phyloP scores from a whole-genome alignment of 1,140 invertebrate species.

The Drosophila subobscura region DNA sequence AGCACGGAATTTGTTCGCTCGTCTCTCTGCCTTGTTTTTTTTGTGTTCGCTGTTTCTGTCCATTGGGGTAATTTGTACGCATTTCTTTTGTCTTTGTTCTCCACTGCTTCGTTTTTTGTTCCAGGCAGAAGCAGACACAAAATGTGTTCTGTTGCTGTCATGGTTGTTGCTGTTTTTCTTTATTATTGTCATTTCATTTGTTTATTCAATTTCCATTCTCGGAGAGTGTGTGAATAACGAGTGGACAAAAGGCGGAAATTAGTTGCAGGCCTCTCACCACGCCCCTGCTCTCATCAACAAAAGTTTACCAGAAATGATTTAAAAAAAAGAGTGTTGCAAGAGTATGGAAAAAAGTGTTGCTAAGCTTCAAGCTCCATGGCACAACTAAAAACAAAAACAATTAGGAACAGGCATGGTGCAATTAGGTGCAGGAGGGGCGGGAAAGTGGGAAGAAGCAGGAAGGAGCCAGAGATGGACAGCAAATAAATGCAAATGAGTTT shows the following conservation, averaged over 20 bases:
- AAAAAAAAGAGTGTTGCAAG: slow-evolving; percentile 46
- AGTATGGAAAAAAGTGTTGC: slow-evolving; percentile 57
- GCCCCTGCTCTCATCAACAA: slow-evolving; percentile 26
- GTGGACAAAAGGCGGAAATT: slow-evolving; percentile 67
- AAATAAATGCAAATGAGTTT: slow-evolving; percentile 65
- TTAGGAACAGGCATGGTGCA: slow-evolving; percentile 67
- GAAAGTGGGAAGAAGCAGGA: not conserved
- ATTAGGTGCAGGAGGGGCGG: slow-evolving; percentile 53
- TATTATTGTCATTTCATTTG: slow-evolving; percentile 71
- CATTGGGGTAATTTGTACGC: slow-evolving; percentile 74
- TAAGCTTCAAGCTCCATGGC: slow-evolving; percentile 18
- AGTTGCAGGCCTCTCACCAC: slow-evolving; percentile 47
- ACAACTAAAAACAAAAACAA: slow-evolving; percentile 67
- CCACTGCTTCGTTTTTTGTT: slow-evolving; percentile 34
- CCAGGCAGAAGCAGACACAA: slow-evolving; percentile 10
- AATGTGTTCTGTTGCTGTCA: slow-evolving; percentile 55
- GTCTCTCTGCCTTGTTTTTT: slow-evolving; percentile 17
- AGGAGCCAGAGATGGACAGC: slow-evolving; percentile 53
- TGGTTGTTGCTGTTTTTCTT: slow-evolving; percentile 45
- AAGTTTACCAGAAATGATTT: slow-evolving; percentile 42
- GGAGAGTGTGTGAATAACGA: slow-evolving; percentile 59
- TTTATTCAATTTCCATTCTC: slow-evolving; percentile 57
- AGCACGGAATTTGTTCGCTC: slow-evolving; percentile 35
- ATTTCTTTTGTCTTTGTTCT: slow-evolving; percentile 67
- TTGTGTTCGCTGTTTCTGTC: slow-evolving; percentile 58